phyloP scores from a whole-genome alignment of 2,797 vertebrate species.

The Podarcis lilfordi region DNA sequence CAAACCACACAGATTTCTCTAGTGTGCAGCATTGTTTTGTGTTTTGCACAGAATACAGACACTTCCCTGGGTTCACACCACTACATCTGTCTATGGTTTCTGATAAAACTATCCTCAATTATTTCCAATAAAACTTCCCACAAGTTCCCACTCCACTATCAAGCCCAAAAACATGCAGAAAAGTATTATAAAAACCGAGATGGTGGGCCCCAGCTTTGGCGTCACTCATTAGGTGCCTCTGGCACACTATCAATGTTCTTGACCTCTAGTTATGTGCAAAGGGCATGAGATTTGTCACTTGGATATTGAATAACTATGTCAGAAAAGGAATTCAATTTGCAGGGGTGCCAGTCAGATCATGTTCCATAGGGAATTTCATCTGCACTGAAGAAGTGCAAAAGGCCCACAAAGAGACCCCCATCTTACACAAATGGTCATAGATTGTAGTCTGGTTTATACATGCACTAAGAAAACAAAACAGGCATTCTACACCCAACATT shows the following conservation, averaged over 20 bases:
- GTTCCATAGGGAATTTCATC: slow-evolving; percentile 25
- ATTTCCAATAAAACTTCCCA: background rate
- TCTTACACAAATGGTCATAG: slow-evolving; percentile 50
- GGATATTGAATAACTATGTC: slow-evolving; percentile 65
- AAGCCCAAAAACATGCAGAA: background rate
- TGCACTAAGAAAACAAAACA: background rate
- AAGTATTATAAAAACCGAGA: slow-evolving; percentile 3
- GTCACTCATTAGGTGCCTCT: background rate
- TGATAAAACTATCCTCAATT: background rate
- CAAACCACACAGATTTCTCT: background rate
- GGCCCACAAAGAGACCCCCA: slow-evolving; percentile 38
- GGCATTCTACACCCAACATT: background rate
- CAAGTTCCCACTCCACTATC: background rate
- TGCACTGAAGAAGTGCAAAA: slow-evolving; percentile 51
- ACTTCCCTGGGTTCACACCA: background rate
- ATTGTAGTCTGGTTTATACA: slow-evolving; percentile 3
- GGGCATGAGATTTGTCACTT: slow-evolving; percentile 46
- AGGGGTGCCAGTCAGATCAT: slow-evolving; percentile 13
- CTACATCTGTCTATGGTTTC: background rate
- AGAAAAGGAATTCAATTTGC: slow-evolving; percentile 19
- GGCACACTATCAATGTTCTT: background rate
- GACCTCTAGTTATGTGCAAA: slow-evolving; percentile 38
- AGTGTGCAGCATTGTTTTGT: background rate
- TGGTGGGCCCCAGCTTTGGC: slow-evolving; percentile 3
- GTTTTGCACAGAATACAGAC: background rate